Evolutionary conservation across 2,113 vertebrate genomes (phyloP), one percentile per base, ranked within the genome.

Genomic region (Erpornis zantholeuca): DNA sequence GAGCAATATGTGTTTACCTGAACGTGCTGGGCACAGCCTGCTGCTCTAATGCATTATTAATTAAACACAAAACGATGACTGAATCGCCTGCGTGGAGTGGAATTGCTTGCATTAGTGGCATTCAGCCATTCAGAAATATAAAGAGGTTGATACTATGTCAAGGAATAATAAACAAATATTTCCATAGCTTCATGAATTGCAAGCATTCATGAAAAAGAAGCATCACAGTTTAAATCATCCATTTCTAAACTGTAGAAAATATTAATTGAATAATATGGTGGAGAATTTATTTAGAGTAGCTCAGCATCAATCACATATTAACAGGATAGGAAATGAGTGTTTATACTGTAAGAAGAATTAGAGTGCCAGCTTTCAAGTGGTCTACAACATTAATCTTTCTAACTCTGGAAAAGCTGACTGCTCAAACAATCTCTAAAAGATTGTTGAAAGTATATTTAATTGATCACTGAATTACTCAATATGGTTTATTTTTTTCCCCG

Each of bases 351-450:
- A 86, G 91, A 96, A 94, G 89, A 88, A 96, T 94, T 95, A 91
- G 82, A 90, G 68, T 95, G 86, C 78, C 89, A 93, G 75, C 89
- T 95, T 96, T 97, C 95, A 94, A 84, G 92, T 90, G 83, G 79
- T 92, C 69, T 71, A 17, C 91, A 92, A 77, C 75, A 94, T 97
- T 95, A 97, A 95, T 97, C 92, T 93, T 93, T 81, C 78, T 44
- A 44, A 79, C 50, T 91, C 95, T 78, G 57, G 85, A 95, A 88
- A 93, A 89, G 70, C 86, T 90, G 80, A 63, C 80, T 96, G 71
- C 68, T 94, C 47, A 94, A 91, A 87, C 93, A 6, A 73, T 79
- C 40, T 69, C 44, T 83, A 69, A 92, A 94, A 44, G 27, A 82
- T 50, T 82, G 63, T 73, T 94, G 80, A 92, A 86, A 79, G 87